Evolutionary conservation across 2,888 invertebrate genomes (phyloP), one percentile per base, ranked within the genome.

Genomic region (Hirtodrosophila cameraria): DNA sequence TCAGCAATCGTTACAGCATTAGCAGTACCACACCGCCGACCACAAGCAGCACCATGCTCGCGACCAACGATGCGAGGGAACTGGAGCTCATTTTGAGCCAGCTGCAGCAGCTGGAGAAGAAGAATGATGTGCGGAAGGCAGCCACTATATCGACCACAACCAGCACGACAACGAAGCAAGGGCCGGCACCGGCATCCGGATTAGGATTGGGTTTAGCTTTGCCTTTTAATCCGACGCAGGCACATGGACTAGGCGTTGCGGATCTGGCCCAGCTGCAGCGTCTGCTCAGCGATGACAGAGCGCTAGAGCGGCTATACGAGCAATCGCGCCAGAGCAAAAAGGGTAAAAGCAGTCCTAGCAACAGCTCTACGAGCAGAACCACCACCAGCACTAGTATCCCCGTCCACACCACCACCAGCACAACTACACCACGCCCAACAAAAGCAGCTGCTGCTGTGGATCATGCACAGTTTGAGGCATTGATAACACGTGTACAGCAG

Each of bases 261-360:
- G 93, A 94, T 75, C 89, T 92, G 1, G 85, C 90, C 9, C 92
- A 92, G 69, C 74, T 93, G 9, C 90, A 91, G 28, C 90, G 91
- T 57, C 74, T 93, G 1, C 77, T 92, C 11, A 90, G 89, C 13
- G 91, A 92, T 30, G 91, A 93, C 12, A 68, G 82, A 0, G 87
- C 89, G 41, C 36, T 90, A 49, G 89, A 90, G 61, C 83, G 86
- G 9, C 67, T 90, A 2, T 90, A 90, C 45, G 87, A 90, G 38
- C 89, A 88, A 48, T 88, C 88, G 11, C 79, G 88, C 20, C 77
- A 77, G 5, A 71, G 31, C 13, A 83, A 83, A 20, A 76, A 69
- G 41, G 38, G 53, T n/a, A 65, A 53, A 4, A 50, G 46, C 18
- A 53, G 41, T 3, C 41, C 59, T 4, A 61, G 61, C 0, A 72